Evolutionary conservation across 2,888 invertebrate species (phyloP), one percentile per base, ranked within the genome.

Genomic region (Drosophila testacea): DNA sequence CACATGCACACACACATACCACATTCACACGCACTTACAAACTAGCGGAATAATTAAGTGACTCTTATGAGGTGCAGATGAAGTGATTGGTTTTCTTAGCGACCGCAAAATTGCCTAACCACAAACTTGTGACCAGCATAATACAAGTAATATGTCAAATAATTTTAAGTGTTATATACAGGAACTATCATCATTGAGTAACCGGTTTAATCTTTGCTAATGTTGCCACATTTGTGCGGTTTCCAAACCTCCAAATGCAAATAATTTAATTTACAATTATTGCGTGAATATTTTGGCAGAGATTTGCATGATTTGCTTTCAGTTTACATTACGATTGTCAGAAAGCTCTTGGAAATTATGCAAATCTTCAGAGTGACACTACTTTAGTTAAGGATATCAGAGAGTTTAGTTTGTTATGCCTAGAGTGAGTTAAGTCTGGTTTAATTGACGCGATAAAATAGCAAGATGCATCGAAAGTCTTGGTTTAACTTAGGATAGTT

Each of bases 21-120:
- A 59, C 39, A 38, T 13, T 34, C 27, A 41, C 36, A 41, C 47
- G 22, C 46, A 6, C 28, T 39, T 6, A 30, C 44, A 34, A 27
- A 51, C 30, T 46, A 47, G 51, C 4, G 57, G 57, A 57, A 59
- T 82, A 79, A 79, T 79, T 74, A 69, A 74, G 69, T 71, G 52
- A 61, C 61, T 62, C 59, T 41, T 59, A 63, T 55, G 56, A 66
- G 67, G 47, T 66, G 66, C 67, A 62, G 60, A 74, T 79, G 71
- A 69, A 72, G 67, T 72, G 82, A 82, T 82, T 82, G 79, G 54
- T 54, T 69, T 68, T 68, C 69, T 59, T 61, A 42, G 60, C 50
- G 48, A 70, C 79, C 75, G 64, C 82, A 74, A 57, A 63, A 52
- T 68, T 46, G 59, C 36, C 50, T 48, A 50, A 41, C 79, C 79